A percentile compares a stretch with the other conserved stretches of the same genome.
These are phyloP conservation scores for Lepidurus apus DNA, from an alignment of 1,140 invertebrate species.

Conservation along the genomic window DNA sequence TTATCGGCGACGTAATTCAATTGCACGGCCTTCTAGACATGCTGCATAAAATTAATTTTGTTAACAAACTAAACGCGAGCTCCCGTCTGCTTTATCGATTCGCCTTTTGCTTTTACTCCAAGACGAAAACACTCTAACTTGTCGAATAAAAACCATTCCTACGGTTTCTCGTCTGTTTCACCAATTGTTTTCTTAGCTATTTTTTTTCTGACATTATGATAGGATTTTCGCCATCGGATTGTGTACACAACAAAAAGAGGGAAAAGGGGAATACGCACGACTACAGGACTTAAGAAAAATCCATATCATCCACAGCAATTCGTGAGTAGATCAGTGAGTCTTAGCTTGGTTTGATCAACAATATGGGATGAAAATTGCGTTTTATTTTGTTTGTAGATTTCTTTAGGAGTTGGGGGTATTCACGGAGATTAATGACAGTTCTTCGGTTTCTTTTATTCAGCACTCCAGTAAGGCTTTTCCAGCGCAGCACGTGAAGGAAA, in stretches of 20 bases:
- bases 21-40: neutral
- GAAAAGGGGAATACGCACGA: too few species aligned
- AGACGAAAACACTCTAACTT: neutral
- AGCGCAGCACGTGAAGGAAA: neutral
- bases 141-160: neutral
- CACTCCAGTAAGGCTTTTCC: neutral
- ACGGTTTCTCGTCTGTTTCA: neutral
- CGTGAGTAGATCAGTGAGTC: neutral
- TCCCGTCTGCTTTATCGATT: constrained; percentile 4
- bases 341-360: neutral
- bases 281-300: too few species aligned
- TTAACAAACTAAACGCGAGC: neutral
- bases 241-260: too few species aligned
- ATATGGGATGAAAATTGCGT: neutral
- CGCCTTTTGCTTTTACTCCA: neutral
- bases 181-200: too few species aligned
- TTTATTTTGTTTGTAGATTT: neutral
- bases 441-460: neutral
- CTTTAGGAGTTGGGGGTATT: neutral
- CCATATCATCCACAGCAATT: too few species aligned
- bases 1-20: neutral
- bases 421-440: neutral
- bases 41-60: constrained; percentile 1
- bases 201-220: neutral
- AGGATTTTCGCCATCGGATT: too few species aligned